These are phyloP conservation scores for Marmota monax DNA, from an alignment of 2,113 vertebrate species.

Conservation along the genomic window DNA sequence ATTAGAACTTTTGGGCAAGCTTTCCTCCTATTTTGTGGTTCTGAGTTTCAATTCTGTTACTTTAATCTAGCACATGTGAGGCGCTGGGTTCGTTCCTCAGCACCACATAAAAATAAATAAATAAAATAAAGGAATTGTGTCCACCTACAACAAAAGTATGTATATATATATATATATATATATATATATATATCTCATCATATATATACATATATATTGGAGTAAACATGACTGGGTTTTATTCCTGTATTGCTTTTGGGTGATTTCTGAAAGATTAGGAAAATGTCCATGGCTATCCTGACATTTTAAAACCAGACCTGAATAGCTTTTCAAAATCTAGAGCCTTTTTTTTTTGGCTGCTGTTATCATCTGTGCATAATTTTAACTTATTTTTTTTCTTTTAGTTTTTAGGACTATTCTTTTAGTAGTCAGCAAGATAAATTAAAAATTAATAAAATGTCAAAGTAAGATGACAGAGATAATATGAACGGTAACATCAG, in stretches of 20 bases:
- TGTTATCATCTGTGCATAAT: background rate
- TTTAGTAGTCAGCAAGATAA: background rate
- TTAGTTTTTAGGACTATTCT: background rate
- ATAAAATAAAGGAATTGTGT: no score
- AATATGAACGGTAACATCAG: background rate
- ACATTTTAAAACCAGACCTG: background rate
- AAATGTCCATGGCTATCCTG: background rate
- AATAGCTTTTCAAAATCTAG: conserved; percentile 42
- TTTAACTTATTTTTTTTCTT: background rate
- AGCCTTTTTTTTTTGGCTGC: background rate
- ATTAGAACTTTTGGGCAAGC: background rate
- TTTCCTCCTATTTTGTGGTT: background rate
- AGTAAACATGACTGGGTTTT: background rate
- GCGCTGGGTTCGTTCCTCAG: no score
- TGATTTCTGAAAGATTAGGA: background rate
- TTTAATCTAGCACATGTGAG: background rate
- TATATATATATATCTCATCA: no score
- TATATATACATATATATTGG: no score
- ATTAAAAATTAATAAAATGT: conserved; percentile 23
- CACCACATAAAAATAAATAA: no score
- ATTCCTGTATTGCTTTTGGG: background rate
- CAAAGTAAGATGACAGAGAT: background rate
- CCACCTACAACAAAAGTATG: no score
- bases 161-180: no score
- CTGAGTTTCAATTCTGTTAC: background rate